Evolutionary conservation across 2,797 vertebrate species (phyloP).

Genomic region (Hirundo rustica): DNA sequence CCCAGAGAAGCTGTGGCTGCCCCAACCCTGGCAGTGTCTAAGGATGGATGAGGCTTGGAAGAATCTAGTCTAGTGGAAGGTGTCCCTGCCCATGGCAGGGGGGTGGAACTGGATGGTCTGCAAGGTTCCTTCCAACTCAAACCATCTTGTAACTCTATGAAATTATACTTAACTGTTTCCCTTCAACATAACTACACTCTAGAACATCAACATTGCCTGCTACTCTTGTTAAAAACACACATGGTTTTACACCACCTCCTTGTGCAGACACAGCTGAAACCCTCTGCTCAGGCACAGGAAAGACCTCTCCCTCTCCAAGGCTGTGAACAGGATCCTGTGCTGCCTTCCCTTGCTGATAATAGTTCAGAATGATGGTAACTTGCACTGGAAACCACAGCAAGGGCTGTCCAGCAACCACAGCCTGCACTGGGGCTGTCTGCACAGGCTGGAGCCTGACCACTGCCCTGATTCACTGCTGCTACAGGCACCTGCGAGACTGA

Average conservation of each 20-base stretch:
- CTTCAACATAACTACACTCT: neutral
- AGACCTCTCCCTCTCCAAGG: neutral
- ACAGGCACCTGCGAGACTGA: neutral
- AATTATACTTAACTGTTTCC: neutral
- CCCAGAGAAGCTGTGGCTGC: neutral
- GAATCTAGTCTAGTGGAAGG: neutral
- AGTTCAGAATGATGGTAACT: fast-evolving
- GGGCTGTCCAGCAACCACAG: neutral
- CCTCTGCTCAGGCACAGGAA: neutral
- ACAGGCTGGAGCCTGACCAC: neutral
- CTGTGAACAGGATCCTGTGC: neutral
- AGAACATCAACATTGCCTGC: neutral
- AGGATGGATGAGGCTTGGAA: neutral
- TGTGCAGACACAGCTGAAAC: neutral
- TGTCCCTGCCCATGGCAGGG: neutral
- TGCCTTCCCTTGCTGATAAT: neutral
- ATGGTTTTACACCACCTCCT: neutral
- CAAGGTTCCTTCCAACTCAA: neutral
- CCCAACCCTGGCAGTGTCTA: neutral
- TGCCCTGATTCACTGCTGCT: neutral
- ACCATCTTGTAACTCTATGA: neutral
- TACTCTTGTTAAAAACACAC: neutral
- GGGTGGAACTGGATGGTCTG: too few relatives aligned
- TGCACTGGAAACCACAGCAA: neutral
- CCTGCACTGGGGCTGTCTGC: neutral